A percentile compares a stretch with the other conserved stretches of the same genome.
phyloP scores from a whole-genome alignment of 2,888 invertebrate species.

The Ligdia adustata region DNA sequence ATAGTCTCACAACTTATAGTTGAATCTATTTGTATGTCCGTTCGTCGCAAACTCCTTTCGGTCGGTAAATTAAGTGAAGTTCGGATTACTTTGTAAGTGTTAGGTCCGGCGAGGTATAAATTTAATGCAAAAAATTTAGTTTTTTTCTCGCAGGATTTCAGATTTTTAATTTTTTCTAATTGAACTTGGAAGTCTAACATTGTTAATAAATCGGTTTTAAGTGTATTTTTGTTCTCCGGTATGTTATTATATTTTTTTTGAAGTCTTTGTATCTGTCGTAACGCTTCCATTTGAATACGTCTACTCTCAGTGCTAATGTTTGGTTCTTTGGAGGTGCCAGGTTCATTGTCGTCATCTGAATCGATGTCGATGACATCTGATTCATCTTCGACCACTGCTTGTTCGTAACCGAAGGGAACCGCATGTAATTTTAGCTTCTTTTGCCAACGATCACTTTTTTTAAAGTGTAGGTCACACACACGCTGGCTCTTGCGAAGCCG shows the following conservation, averaged over 20 bases:
- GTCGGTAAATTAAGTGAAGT: background rate
- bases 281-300: background rate
- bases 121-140: background rate
- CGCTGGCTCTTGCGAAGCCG: too few relatives aligned
- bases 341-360: background rate
- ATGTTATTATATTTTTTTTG: too few relatives aligned
- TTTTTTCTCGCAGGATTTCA: background rate
- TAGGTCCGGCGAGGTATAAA: background rate
- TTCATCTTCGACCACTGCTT: background rate
- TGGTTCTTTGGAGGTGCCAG: background rate
- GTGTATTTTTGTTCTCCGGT: too few relatives aligned
- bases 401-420: background rate
- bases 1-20: background rate
- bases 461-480: conserved; percentile 10
- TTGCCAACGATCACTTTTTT: conserved; percentile 1
- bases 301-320: too few relatives aligned
- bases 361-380: background rate
- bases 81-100: conserved; percentile 1
- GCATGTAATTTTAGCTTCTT: background rate
- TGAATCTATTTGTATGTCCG: background rate
- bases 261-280: too few relatives aligned
- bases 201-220: background rate
- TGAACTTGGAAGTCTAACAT: background rate
- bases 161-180: background rate
- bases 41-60: background rate